Evolutionary conservation across 2,888 invertebrate species (phyloP).

Genomic region (Macrosoma leucophasiata): DNA sequence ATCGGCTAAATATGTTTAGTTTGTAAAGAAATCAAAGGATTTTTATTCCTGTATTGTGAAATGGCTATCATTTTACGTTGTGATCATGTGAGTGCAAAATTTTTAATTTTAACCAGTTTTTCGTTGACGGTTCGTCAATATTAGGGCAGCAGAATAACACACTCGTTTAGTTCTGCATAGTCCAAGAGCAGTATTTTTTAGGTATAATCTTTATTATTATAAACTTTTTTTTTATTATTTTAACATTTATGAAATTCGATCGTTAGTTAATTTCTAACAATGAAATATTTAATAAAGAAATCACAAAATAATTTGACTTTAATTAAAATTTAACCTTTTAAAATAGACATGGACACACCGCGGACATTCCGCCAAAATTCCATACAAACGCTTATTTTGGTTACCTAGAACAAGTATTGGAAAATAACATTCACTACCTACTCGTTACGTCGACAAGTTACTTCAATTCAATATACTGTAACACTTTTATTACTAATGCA

Average conservation of each 20-base stretch:
- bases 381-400: too few species aligned
- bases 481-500: too few species aligned
- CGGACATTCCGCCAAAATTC: too few species aligned
- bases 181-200: conserved; percentile 75
- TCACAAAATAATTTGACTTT: conserved; percentile 59
- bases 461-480: too few species aligned
- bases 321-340: conserved; percentile 30
- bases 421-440: too few species aligned
- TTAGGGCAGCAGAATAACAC: conserved; percentile 60
- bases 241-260: conserved; percentile 71
- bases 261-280: conserved; percentile 76
- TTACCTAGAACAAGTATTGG: too few species aligned
- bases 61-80: conserved; percentile 72
- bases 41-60: conserved; percentile 69
- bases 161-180: conserved; percentile 62
- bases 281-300: conserved; percentile 76
- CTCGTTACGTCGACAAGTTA: too few species aligned
- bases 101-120: conserved; percentile 58
- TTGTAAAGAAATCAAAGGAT: too few species aligned
- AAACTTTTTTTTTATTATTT: conserved; percentile 59
- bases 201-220: conserved; percentile 68
- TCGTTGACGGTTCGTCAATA: conserved; percentile 51
- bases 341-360: too few species aligned
- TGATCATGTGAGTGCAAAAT: conserved; percentile 74
- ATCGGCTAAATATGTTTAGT: too few species aligned